Evolutionary conservation across 2,113 vertebrate genomes (phyloP).

Genomic region (Desmodus rotundus): DNA sequence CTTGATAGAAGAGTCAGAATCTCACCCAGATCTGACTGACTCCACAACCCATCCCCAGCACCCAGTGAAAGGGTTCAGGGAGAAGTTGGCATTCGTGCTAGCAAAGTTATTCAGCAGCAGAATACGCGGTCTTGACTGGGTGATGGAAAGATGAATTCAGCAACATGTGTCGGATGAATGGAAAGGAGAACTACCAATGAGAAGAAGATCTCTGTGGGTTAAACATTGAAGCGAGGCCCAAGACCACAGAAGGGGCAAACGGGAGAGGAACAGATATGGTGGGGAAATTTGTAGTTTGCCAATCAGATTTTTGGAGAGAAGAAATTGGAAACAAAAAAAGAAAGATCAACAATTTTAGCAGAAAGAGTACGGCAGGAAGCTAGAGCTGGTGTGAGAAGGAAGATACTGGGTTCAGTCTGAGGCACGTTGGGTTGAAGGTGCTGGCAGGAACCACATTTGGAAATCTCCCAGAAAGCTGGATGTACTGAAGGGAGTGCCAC

Average conservation of each 20-base stretch:
- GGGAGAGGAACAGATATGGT: not conserved
- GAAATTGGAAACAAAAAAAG: not conserved
- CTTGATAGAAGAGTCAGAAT: not conserved
- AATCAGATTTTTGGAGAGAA: not conserved
- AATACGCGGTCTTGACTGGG: not conserved
- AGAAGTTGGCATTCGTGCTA: not conserved
- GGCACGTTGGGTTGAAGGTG: not conserved
- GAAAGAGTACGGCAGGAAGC: not conserved
- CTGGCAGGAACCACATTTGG: not conserved
- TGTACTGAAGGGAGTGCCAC: accelerated
- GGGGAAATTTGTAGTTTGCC: not conserved
- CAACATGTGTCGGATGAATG: not conserved
- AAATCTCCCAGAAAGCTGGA: not conserved
- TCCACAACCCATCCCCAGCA: not conserved
- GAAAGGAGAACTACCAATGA: not conserved
- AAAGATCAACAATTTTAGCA: not conserved
- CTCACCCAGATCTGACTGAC: not conserved
- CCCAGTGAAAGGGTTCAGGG: not conserved
- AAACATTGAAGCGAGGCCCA: not conserved
- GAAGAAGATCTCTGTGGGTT: not conserved
- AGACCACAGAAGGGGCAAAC: not conserved
- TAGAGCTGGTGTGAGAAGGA: not conserved
- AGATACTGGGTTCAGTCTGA: not conserved
- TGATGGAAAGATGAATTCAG: not conserved
- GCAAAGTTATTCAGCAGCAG: not conserved